These are phyloP conservation scores for Botia kubotai DNA, from an alignment of 2,797 vertebrate genomes.

Conservation along the genomic window DNA sequence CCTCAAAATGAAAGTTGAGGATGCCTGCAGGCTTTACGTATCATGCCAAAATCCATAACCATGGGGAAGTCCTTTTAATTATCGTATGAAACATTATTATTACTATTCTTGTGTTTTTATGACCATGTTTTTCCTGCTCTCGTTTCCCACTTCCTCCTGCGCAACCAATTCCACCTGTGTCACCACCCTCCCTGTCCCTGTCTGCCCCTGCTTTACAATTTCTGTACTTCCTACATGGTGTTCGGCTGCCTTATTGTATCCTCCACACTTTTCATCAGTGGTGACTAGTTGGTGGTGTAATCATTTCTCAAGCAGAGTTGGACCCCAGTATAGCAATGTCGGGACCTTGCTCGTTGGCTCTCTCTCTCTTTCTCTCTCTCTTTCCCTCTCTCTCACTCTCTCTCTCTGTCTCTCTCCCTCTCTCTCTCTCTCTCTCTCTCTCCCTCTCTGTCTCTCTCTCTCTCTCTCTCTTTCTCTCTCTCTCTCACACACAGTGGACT, in stretches of 20 bases:
- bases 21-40: neutral
- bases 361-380: neutral
- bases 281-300: conserved; percentile 42
- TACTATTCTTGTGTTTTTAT: neutral
- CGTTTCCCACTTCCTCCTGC: neutral
- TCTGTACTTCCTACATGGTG: conserved; percentile 45
- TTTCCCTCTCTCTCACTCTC: neutral
- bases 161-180: conserved; percentile 8
- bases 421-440: neutral
- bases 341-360: neutral
- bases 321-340: conserved; percentile 1
- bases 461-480: neutral
- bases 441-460: too few relatives aligned
- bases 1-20: conserved; percentile 7
- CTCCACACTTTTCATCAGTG: conserved; percentile 55
- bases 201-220: conserved; percentile 55
- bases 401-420: neutral
- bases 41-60: neutral
- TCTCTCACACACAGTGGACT: neutral
- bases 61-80: neutral
- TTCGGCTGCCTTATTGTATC: conserved; percentile 41
- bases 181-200: neutral
- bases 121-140: neutral
- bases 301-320: conserved; percentile 40
- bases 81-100: neutral